Evolutionary conservation across 2,113 vertebrate species (phyloP).

Genomic region (Ahaetulla prasina): DNA sequence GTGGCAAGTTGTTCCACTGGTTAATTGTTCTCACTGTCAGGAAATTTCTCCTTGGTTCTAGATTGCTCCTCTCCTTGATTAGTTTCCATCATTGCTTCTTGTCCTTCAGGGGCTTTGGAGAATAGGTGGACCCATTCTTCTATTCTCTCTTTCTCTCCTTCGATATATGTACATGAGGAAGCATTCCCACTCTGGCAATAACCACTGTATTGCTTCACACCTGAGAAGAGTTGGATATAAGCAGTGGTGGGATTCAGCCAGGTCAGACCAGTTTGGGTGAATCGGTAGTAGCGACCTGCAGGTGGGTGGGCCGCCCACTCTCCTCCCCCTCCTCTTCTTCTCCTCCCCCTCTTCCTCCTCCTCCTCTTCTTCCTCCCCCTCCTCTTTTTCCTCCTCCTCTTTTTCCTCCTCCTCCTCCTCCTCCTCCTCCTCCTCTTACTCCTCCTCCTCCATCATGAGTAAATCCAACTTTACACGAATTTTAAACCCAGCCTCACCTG

Average conservation of each 20-base stretch:
- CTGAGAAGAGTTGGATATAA: background rate
- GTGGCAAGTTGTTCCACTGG: too few relatives aligned
- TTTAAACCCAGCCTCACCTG: slow-evolving; percentile 54
- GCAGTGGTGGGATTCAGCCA: too few relatives aligned
- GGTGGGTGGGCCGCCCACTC: too few relatives aligned
- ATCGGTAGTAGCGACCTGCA: too few relatives aligned
- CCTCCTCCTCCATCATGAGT: background rate
- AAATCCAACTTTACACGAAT: slow-evolving; percentile 58
- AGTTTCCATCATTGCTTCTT: too few relatives aligned
- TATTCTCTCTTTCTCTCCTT: background rate
- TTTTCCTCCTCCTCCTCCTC: slow-evolving; percentile 7
- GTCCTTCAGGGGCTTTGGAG: too few relatives aligned
- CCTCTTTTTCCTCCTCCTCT: fast-evolving
- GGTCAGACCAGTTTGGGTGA: too few relatives aligned
- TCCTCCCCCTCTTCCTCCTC: background rate
- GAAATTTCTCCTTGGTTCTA: too few relatives aligned
- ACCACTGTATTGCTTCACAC: background rate
- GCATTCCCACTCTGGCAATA: background rate
- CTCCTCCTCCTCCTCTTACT: slow-evolving; percentile 21
- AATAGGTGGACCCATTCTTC: background rate
- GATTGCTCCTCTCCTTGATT: too few relatives aligned
- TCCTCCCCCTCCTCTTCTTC: too few relatives aligned
- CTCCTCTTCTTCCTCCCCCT: background rate
- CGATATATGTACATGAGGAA: background rate
- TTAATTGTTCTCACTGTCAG: too few relatives aligned